Conservation (phyloP, 2,797 vertebrate species). For the Podargus strigoides region DNA sequence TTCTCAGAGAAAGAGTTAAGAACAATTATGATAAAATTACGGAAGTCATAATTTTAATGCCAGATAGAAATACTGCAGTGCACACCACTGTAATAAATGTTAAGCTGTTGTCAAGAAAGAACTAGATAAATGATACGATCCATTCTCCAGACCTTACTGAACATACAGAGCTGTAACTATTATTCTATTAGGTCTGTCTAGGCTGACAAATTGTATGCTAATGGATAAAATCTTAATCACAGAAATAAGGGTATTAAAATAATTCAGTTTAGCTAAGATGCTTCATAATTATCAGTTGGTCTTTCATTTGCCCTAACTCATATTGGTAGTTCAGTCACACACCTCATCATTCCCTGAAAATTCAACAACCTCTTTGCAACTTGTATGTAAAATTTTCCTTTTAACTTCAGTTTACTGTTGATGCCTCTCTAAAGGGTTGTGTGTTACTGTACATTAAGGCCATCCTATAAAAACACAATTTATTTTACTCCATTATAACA, state of each 20-base stretch:
- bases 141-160: slow-evolving; percentile 29
- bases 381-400: neutral
- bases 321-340: slow-evolving; percentile 17
- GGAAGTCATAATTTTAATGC: slow-evolving; percentile 31
- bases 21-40: slow-evolving; percentile 21
- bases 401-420: slow-evolving; percentile 27
- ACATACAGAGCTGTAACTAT: slow-evolving; percentile 11
- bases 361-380: neutral
- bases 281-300: neutral
- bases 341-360: neutral
- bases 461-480: slow-evolving; percentile 54
- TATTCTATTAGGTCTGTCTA: slow-evolving; percentile 3
- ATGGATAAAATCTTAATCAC: slow-evolving; percentile 48
- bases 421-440: slow-evolving; percentile 30
- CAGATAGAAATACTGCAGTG: neutral
- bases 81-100: slow-evolving; percentile 36
- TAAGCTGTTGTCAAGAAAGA: slow-evolving; percentile 41
- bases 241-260: slow-evolving; percentile 21
- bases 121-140: slow-evolving; percentile 29
- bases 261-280: neutral
- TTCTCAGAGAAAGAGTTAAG: slow-evolving; percentile 11
- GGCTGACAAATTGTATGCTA: slow-evolving; percentile 40
- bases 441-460: slow-evolving; percentile 40
- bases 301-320: neutral
- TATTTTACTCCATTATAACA: slow-evolving; percentile 42